A percentile compares a stretch with the other conserved stretches of the same genome.
These are phyloP conservation scores for Steromphala cineraria DNA, from an alignment of 2,888 invertebrate genomes.

Conservation along the genomic window DNA sequence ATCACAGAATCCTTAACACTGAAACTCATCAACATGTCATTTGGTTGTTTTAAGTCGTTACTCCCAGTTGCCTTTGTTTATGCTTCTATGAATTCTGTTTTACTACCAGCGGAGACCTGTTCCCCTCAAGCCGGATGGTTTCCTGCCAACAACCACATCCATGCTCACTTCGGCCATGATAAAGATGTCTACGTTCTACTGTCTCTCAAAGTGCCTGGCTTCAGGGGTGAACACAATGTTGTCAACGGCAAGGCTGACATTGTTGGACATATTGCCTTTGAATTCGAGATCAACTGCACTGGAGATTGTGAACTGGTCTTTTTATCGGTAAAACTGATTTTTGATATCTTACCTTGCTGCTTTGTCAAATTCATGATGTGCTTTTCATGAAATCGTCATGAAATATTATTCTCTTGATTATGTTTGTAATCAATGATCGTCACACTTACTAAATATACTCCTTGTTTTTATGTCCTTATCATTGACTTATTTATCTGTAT, in stretches of 20 bases:
- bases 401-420: too few species aligned
- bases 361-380: too few species aligned
- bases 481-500: not conserved
- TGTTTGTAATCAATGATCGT: too few species aligned
- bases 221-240: conserved; percentile 73
- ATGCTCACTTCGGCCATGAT: conserved; percentile 76
- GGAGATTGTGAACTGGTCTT: conserved; percentile 78
- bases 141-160: conserved; percentile 76
- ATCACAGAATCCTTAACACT: too few species aligned
- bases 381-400: too few species aligned
- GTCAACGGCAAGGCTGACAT: conserved; percentile 73
- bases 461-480: too few species aligned
- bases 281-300: conserved; percentile 78
- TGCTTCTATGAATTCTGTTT: not conserved
- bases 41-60: too few species aligned
- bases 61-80: too few species aligned
- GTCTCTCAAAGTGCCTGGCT: conserved; percentile 76
- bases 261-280: conserved; percentile 77
- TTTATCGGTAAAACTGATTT: conserved; percentile 74
- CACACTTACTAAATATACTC: too few species aligned
- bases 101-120: conserved; percentile 64
- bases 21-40: too few species aligned
- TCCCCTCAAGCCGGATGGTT: conserved; percentile 77
- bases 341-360: too few species aligned
- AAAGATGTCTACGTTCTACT: conserved; percentile 77